Evolutionary conservation across 2,888 invertebrate species (phyloP).

Genomic region (Ceriagrion tenellum): DNA sequence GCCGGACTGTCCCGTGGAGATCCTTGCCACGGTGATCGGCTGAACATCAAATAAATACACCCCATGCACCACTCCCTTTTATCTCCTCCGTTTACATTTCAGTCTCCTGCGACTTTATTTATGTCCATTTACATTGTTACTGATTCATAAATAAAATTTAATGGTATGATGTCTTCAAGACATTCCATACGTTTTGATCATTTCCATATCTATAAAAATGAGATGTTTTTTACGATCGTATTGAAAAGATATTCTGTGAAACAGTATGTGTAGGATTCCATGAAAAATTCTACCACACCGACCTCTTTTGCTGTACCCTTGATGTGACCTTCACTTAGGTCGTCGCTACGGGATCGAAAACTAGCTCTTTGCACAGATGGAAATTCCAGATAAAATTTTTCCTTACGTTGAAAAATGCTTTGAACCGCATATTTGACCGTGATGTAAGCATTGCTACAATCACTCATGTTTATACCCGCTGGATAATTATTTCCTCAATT

Average conservation of each 20-base stretch:
- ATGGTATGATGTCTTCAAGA: not conserved
- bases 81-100: not conserved
- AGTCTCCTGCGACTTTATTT: not conserved
- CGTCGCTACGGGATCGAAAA: not conserved
- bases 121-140: not conserved
- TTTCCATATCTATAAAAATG: not conserved
- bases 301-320: not conserved
- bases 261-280: not conserved
- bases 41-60: not conserved
- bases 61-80: not conserved
- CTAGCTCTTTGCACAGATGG: too few species aligned
- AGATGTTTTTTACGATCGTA: not conserved
- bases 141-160: not conserved
- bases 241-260: not conserved
- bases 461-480: not conserved
- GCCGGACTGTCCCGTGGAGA: not conserved
- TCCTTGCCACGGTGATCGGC: not conserved
- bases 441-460: not conserved
- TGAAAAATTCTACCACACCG: too few species aligned
- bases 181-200: not conserved
- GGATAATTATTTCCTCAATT: slow-evolving; percentile 17
- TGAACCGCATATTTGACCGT: not conserved
- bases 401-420: not conserved
- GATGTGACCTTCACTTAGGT: not conserved
- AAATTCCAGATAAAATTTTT: not conserved